phyloP scores from a whole-genome alignment of 2,888 invertebrate genomes.

The Prenolepis imparis region DNA sequence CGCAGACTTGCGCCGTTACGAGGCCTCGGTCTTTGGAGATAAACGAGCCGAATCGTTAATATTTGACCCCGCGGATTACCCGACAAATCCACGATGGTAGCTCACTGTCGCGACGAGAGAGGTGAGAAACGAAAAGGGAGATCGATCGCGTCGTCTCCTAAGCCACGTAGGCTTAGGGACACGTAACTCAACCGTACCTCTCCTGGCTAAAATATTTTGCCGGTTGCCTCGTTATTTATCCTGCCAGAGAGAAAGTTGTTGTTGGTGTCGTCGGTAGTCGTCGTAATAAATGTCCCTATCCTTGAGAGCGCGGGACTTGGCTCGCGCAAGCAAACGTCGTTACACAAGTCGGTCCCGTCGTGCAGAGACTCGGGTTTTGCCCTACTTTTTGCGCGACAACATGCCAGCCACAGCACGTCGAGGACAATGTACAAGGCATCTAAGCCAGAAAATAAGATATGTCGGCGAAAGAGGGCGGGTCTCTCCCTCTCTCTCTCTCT shows the following conservation, averaged over 20 bases:
- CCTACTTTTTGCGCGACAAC: conserved; percentile 51
- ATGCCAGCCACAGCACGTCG: conserved; percentile 39
- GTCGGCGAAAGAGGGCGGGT: not conserved
- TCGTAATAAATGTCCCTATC: conserved; percentile 59
- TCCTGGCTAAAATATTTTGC: conserved; percentile 58
- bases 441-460: conserved; percentile 32
- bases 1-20: not conserved
- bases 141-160: conserved; percentile 66
- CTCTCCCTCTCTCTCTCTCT: not conserved
- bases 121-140: conserved; percentile 11
- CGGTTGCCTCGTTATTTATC: conserved; percentile 69
- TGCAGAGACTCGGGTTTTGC: conserved; percentile 24
- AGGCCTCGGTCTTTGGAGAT: not conserved
- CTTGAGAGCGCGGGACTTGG: conserved; percentile 35
- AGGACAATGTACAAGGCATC: conserved; percentile 45
- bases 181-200: conserved; percentile 52
- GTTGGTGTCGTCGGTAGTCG: conserved; percentile 53
- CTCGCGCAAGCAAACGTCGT: conserved; percentile 28
- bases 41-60: conserved; percentile 43
- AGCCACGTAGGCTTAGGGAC: conserved; percentile 70
- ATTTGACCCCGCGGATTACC: conserved; percentile 42
- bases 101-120: conserved; percentile 71
- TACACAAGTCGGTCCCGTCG: conserved; percentile 53
- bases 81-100: conserved; percentile 77
- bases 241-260: conserved; percentile 51